Evolutionary conservation across 2,113 vertebrate species (phyloP).

Genomic region (Cyanoramphus novaezelandiae): DNA sequence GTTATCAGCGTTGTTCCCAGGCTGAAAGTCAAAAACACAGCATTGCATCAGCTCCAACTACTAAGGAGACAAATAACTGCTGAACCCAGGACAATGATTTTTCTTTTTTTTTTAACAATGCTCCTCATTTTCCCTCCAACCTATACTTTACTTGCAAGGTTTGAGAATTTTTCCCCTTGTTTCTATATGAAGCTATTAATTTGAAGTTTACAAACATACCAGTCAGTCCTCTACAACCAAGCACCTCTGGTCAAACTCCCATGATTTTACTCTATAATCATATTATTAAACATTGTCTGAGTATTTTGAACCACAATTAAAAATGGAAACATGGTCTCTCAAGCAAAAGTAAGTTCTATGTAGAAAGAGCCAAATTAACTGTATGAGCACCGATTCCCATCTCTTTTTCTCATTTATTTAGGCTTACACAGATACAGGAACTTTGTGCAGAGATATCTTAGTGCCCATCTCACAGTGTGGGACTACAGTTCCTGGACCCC

Average conservation of each 20-base stretch:
- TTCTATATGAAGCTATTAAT: neutral
- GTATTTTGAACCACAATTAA: neutral
- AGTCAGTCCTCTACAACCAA: neutral
- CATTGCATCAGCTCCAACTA: too few species aligned
- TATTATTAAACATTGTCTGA: neutral
- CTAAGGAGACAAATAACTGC: too few species aligned
- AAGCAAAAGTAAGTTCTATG: neutral
- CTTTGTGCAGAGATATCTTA: neutral
- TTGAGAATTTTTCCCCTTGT: neutral
- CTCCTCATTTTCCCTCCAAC: too few species aligned
- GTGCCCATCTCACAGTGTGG: neutral
- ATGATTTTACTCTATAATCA: neutral
- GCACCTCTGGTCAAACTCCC: neutral
- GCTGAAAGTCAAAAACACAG: too few species aligned
- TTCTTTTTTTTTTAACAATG: neutral
- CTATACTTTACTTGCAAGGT: neutral
- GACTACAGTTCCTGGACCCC: too few species aligned
- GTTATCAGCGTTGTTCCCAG: too few species aligned
- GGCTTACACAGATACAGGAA: neutral
- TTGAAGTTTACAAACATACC: neutral
- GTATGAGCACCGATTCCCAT: neutral
- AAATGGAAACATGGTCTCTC: neutral
- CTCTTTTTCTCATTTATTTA: neutral
- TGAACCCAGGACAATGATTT: neutral
- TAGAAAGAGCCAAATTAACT: neutral